Evolutionary conservation across 2,113 vertebrate species (phyloP), one percentile per base, ranked within the genome.

Genomic region (Ceyx cyanopectus): DNA sequence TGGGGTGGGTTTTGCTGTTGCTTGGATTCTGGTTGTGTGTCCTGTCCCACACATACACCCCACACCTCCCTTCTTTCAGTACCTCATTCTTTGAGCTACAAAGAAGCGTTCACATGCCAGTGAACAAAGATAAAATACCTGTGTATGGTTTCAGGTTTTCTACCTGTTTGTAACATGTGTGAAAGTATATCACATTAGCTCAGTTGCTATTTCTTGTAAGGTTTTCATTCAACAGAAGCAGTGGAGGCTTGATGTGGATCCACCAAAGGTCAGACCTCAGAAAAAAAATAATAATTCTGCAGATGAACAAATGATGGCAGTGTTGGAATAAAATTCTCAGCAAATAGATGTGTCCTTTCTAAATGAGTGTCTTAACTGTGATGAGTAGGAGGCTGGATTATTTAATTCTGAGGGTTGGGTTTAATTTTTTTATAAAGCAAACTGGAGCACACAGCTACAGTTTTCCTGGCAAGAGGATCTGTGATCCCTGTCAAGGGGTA

Each of bases 231-330:
- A 78, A 54, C 5, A 17, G 13, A 67, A 61, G 7, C 5, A 46
- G 12, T 17, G 12, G 4, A 32, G 21, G 9, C 14, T 41, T 84
- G n/a, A 13, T 26, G 11, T 41, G 7, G 14, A 63, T 30, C 37
- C 43, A 46, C 43, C 30, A 6, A 16, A 46, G 54, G 6, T 4
- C 48, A 17, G 9, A 68, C 22, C 7, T 63, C 72, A 45, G 43
- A 45, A 45, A 45, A 45, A 50, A 85, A 88, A 46, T 2, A 15
- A 37, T 37, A 41, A 58, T 72, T 14, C n/a, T 79, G 19, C 16
- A 72, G 62, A 40, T 61, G 53, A 85, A 61, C 89, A 85, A 82
- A 40, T 76, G 75, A 43, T 92, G 89, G 83, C 82, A 85, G 62
- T 93, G 75, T 57, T 83, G 14, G 40, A 57, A 76, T 32, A 17